These are phyloP conservation scores for Hafferia zeledoni DNA, from an alignment of 2,797 vertebrate species.

Conservation along the genomic window DNA sequence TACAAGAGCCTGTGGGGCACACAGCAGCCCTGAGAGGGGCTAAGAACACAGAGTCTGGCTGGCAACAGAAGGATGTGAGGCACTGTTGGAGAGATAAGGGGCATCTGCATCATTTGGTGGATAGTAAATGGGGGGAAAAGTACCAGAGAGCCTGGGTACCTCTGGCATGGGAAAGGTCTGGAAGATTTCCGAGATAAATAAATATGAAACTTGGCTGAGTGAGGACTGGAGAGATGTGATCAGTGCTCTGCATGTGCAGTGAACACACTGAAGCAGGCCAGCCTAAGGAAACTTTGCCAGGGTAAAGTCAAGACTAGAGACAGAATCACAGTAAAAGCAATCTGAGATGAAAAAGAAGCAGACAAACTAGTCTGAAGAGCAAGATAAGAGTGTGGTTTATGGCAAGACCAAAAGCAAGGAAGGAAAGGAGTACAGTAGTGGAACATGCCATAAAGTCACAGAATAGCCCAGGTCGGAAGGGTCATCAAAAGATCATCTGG, in stretches of 20 bases:
- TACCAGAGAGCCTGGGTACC: not conserved
- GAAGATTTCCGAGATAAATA: not conserved
- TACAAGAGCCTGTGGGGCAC: not conserved
- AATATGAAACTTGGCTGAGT: not conserved
- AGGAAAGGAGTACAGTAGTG: not conserved
- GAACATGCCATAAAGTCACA: not conserved
- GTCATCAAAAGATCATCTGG: not conserved
- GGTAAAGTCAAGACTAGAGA: not conserved
- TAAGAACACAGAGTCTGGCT: not conserved
- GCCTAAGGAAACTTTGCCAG: not conserved
- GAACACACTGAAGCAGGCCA: not conserved
- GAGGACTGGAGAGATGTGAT: not conserved
- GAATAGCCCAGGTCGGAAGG: not conserved
- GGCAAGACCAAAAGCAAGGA: not conserved
- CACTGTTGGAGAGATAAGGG: not conserved
- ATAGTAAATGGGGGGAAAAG: not conserved
- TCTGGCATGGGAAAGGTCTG: not conserved
- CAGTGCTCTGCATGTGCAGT: not conserved
- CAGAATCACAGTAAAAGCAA: not conserved
- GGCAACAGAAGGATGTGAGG: not conserved
- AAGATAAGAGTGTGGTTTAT: not conserved
- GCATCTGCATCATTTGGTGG: not conserved
- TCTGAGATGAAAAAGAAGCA: not conserved
- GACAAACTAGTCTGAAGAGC: not conserved
- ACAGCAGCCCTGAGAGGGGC: not conserved